phyloP scores from a whole-genome alignment of 2,113 vertebrate species.

The Pleuronectes platessa region DNA sequence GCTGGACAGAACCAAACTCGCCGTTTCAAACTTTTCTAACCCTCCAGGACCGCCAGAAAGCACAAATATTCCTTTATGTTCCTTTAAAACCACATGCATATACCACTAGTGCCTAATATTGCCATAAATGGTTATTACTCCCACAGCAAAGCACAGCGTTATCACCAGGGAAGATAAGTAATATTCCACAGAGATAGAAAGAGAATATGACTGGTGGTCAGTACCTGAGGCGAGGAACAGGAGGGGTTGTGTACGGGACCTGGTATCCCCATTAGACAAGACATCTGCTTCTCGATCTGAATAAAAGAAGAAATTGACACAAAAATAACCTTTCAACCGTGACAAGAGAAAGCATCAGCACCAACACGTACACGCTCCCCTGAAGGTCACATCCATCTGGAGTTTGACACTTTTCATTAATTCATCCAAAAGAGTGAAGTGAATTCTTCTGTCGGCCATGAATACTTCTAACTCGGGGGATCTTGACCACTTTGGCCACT shows the following conservation, averaged over 20 bases:
- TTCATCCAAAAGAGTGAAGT: conserved; percentile 63
- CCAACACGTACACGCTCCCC: conserved; percentile 24
- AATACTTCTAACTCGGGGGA: conserved; percentile 44
- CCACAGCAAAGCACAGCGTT: neutral
- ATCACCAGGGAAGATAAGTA: neutral
- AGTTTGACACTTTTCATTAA: conserved; percentile 55
- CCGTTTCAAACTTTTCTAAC: no score
- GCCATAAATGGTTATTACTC: neutral
- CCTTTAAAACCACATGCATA: no score
- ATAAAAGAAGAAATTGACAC: conserved; percentile 20
- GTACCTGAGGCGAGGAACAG: conserved; percentile 91
- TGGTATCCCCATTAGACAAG: conserved; percentile 91
- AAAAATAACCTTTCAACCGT: conserved; percentile 47
- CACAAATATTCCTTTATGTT: no score
- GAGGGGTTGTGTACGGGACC: conserved; percentile 89
- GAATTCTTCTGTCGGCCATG: conserved; percentile 56
- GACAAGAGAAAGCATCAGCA: conserved; percentile 36
- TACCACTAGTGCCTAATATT: neutral
- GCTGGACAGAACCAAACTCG: no score
- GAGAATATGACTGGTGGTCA: conserved; percentile 56
- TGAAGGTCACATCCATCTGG: conserved; percentile 55
- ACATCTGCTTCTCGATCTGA: conserved; percentile 95
- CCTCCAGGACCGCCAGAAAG: no score
- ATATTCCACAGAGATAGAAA: neutral
- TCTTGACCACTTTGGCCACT: conserved; percentile 47